phyloP scores from a whole-genome alignment of 2,797 vertebrate species.

The Sciurus vulgaris region DNA sequence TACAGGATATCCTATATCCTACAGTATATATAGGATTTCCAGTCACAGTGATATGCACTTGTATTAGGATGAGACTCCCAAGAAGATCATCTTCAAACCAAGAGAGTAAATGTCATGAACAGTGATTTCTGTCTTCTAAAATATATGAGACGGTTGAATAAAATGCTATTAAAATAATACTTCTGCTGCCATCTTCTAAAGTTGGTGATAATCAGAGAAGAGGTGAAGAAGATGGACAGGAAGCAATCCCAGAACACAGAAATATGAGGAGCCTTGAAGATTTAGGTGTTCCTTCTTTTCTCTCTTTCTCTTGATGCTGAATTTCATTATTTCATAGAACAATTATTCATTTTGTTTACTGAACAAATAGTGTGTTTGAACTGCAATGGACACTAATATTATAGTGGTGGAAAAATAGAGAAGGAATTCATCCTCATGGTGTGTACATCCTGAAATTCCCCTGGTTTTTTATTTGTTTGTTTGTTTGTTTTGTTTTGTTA shows the following conservation, averaged over 20 bases:
- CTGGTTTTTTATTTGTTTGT: background rate
- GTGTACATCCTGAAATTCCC: background rate
- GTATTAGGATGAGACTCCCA: background rate
- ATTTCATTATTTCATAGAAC: background rate
- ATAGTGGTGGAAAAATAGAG: background rate
- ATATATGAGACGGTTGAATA: background rate
- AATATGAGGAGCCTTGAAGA: background rate
- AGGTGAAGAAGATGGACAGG: background rate
- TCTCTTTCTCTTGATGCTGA: background rate
- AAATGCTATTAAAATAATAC: background rate
- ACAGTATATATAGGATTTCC: background rate
- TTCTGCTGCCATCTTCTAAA: background rate
- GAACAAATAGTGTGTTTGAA: background rate
- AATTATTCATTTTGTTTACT: background rate
- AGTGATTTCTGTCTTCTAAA: background rate
- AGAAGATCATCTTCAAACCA: background rate
- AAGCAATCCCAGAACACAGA: background rate
- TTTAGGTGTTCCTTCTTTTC: background rate
- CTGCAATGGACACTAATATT: background rate
- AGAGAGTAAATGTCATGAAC: background rate
- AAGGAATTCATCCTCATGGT: background rate
- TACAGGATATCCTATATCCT: too few relatives aligned
- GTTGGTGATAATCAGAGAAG: too few relatives aligned
- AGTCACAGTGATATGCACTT: background rate
- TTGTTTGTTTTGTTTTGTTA: background rate